Base-by-base conservation (phyloP, 2,888 invertebrate genomes). In the Ormyrus labotus region DNA sequence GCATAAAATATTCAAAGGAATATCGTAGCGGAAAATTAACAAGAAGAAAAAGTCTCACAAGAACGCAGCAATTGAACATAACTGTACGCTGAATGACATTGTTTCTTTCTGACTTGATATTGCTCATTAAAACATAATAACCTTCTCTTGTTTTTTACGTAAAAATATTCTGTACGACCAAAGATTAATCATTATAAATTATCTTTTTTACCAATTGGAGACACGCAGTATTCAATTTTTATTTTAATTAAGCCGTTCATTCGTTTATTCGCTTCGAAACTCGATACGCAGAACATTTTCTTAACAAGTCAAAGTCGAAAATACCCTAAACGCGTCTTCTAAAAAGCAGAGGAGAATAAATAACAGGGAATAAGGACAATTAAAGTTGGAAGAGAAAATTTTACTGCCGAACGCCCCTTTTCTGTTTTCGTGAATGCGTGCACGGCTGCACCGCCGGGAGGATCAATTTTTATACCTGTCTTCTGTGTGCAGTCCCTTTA, bases 391-490 rank as follows among this genome's bases (percentile, higher is more conserved):
- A 63, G 55, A 34, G 53, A 68, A 68, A 68, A 64, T 72, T 68
- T 78, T 73, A 68, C 61, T 19, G 11, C 51, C 34, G 13, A 5
- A 53, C 61, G 47, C 45, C 48, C 61, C 50, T 63, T 73, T 73
- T 78, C 47, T 68, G 50, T 79, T 73, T 73, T 60, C 11, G 50
- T 68, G 57, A 53, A 60, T 64, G n/a, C n/a, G 7, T 11, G 34
- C 34, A 34, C 34, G 47, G 58, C 47, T 34, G 58, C 68, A 63
- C 68, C 13, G 2, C 47, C 55, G 19, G 73, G 34, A 34, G 47
- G 68, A 79, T 79, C 73, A 63, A 73, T 73, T 79, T 79, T 72
- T 73, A 55, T 78, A 73, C 78, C 73, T 78, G 61, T 68, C 53
- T 71, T 63, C 58, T 69, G 65, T 60, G 61, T 4, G 34, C 34